phyloP scores from a whole-genome alignment of 1,140 invertebrate genomes.

The Euura lappo region DNA sequence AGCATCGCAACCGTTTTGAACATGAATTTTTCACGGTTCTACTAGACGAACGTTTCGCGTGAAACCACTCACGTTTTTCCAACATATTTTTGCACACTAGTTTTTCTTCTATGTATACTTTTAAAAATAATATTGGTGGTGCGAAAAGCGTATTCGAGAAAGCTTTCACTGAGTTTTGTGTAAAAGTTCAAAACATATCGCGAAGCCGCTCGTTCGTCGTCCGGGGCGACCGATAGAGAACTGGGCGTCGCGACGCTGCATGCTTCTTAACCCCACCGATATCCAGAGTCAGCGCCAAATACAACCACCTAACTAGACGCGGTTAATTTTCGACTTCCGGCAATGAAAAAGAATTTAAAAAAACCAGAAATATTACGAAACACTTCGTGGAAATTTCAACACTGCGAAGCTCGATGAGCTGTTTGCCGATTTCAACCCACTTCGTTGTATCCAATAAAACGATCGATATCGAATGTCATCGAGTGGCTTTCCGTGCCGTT shows the following conservation, averaged over 20 bases:
- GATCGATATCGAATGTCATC: too few relatives aligned
- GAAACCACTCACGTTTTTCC: conserved; percentile 55
- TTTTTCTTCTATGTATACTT: conserved; percentile 8
- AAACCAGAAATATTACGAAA: too few relatives aligned
- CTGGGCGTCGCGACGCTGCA: conserved; percentile 53
- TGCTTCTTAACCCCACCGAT: conserved; percentile 37
- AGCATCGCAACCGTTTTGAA: too few relatives aligned
- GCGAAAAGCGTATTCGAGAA: too few relatives aligned
- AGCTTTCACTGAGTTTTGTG: neutral
- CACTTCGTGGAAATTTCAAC: too few relatives aligned
- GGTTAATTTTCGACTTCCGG: neutral
- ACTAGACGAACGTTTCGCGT: neutral
- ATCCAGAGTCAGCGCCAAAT: conserved; percentile 26
- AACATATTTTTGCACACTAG: conserved; percentile 38
- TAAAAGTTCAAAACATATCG: conserved; percentile 9
- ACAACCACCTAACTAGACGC: neutral
- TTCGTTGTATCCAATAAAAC: too few relatives aligned
- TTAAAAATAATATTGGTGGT: neutral
- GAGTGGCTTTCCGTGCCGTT: too few relatives aligned
- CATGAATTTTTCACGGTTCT: too few relatives aligned
- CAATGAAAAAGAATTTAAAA: too few relatives aligned
- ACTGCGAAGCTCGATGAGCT: too few relatives aligned
- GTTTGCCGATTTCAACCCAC: too few relatives aligned
- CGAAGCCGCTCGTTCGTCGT: neutral
- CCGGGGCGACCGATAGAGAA: conserved; percentile 43